phyloP scores from a whole-genome alignment of 2,888 invertebrate genomes.

The Saturnia japonica region DNA sequence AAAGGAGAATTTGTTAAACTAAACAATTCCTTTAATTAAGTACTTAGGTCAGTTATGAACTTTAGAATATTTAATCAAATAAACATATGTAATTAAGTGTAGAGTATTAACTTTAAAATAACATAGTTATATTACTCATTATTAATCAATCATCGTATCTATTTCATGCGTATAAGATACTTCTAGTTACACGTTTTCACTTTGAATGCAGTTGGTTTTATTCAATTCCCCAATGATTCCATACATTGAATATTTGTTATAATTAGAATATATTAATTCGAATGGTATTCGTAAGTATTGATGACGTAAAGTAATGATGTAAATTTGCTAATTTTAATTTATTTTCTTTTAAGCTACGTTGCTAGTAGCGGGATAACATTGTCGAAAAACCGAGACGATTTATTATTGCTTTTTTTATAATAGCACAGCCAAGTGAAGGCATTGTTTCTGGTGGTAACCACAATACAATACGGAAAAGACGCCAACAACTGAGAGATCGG shows the following conservation, averaged over 20 bases:
- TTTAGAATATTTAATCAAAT: background rate
- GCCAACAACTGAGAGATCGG: too few relatives aligned
- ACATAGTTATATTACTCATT: background rate
- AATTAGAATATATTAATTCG: too few relatives aligned
- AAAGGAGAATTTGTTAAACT: conserved; percentile 2
- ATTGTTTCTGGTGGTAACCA: too few relatives aligned
- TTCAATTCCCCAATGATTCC: background rate
- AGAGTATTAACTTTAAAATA: background rate
- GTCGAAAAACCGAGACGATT: too few relatives aligned
- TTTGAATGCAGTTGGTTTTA: background rate
- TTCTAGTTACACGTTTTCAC: background rate
- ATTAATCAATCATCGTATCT: background rate
- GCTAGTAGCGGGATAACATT: too few relatives aligned
- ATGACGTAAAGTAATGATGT: too few relatives aligned
- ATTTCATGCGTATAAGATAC: background rate
- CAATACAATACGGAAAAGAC: too few relatives aligned
- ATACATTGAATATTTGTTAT: background rate
- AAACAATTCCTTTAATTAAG: background rate
- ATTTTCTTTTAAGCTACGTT: too few relatives aligned
- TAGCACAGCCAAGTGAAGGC: too few relatives aligned
- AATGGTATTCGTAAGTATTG: too few relatives aligned
- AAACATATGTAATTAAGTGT: background rate
- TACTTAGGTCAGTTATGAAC: background rate
- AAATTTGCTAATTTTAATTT: background rate
- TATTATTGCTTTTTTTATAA: too few relatives aligned